Conservation (phyloP, 2,888 invertebrate species). For the Heteromurus nitidus region DNA sequence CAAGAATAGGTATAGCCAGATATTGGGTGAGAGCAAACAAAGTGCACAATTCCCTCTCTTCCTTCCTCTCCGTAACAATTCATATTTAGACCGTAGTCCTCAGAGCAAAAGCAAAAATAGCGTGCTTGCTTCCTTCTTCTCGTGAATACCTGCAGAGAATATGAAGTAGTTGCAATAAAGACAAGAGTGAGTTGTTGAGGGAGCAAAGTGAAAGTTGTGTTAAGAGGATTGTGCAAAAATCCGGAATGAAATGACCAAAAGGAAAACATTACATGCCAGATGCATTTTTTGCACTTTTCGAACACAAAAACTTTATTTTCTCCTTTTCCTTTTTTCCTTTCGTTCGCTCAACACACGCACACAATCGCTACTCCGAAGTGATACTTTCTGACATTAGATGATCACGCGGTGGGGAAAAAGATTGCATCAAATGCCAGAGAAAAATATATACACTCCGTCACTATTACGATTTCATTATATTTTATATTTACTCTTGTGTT, state of each 20-base stretch:
- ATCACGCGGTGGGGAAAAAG: not conserved
- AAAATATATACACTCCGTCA: no score
- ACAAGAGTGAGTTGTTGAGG: conserved; percentile 23
- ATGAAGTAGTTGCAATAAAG: conserved; percentile 13
- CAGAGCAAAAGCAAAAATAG: not conserved
- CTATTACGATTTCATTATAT: conserved; percentile 23
- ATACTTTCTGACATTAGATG: no score
- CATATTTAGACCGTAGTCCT: not conserved
- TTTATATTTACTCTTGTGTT: not conserved
- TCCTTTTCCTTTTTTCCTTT: not conserved
- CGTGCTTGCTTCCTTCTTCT: not conserved
- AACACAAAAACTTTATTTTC: not conserved
- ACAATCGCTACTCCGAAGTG: no score
- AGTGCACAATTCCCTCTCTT: not conserved
- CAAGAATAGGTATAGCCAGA: no score
- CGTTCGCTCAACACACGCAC: no score
- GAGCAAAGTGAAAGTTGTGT: conserved; percentile 17
- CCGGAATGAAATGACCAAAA: not conserved
- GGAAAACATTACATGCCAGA: not conserved
- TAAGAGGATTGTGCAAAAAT: not conserved
- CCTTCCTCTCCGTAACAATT: conserved; percentile 2
- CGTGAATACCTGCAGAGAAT: conserved; percentile 31
- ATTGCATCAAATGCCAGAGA: not conserved
- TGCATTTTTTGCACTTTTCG: conserved; percentile 4
- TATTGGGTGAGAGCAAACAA: no score